Conservation (phyloP, 2,113 vertebrate genomes). For the Macrotis lagotis region DNA sequence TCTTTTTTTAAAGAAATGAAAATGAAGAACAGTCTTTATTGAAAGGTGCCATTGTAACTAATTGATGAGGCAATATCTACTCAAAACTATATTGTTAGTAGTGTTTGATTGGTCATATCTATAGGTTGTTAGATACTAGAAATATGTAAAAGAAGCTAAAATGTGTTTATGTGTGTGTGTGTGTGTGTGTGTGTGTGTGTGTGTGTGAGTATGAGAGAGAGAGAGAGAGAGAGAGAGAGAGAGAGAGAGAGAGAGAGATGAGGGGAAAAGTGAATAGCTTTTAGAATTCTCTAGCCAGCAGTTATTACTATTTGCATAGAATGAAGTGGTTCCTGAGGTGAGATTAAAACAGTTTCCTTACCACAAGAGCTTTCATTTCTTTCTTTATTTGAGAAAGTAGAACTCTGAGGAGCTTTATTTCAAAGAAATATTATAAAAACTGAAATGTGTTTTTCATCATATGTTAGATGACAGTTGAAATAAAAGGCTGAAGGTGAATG, state of each 20-base stretch:
- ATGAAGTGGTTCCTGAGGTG: not conserved
- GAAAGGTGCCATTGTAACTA: not conserved
- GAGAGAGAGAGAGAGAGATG: not conserved
- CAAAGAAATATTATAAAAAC: not conserved
- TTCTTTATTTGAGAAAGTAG: not conserved
- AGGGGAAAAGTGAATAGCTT: not conserved
- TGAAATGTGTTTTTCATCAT: not conserved
- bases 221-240: not conserved
- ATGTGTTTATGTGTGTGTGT: too few species aligned
- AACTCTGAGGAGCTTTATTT: not conserved
- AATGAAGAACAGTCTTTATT: not conserved
- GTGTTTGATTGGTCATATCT: too few species aligned
- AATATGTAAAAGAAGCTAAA: not conserved
- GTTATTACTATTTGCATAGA: too few species aligned
- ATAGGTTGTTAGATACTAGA: not conserved
- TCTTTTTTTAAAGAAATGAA: conserved; percentile 15
- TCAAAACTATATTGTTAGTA: not conserved
- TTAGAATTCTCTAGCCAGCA: too few species aligned
- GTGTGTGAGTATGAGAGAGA: not conserved
- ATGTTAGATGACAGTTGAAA: not conserved
- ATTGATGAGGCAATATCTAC: not conserved
- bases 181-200: too few species aligned
- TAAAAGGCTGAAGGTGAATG: too few species aligned
- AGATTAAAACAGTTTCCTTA: not conserved
- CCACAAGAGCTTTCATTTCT: not conserved